Evolutionary conservation across 2,113 vertebrate species (phyloP), one percentile per base, ranked within the genome.

Genomic region (Rousettus leschenaultii): DNA sequence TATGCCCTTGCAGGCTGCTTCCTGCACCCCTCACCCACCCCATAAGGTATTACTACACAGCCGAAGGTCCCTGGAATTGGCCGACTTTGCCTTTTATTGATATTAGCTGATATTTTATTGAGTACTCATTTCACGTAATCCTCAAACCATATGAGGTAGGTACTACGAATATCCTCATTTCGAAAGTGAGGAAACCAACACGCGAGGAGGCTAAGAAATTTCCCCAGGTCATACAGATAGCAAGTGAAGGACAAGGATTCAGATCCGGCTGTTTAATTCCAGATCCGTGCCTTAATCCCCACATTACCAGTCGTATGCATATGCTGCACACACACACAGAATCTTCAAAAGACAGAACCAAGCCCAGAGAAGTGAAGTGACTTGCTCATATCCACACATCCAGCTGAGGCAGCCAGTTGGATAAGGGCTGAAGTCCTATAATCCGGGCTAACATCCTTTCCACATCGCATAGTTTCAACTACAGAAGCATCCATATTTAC

Each of bases 291-390:
- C 57, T 74, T 30, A 38, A 43, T 28, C 9, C 57, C 22, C 30
- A n/a, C 8, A 0, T 15, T 12, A 51, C 35, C 18, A 0, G 15
- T 48, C 15, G 14, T 1, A 16, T 1, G n/a, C 48, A 13, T 6
- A 18, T 11, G 55, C 61, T 14, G 13, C 88, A 26, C 14, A 4
- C 22, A 26, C 14, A 4, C 22, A 28, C 18, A 40, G 10, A 51
- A n/a, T 66, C 65, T 80, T 80, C 82, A 59, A 80, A 66, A 61
- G 53, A 21, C 68, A 66, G 45, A 40, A 38, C 90, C 59, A 59
- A 70, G 83, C 45, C 33, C 93, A 38, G 57, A 84, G 48, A 65
- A 43, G 57, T 53, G 26, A 80, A 66, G 48, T 2, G 53, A 55
- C 43, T 53, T 85, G 38, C 38, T 92, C 48, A 18, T 0, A 68